These are phyloP conservation scores for Eubucco bourcierii DNA, from an alignment of 2,113 vertebrate genomes.

Conservation along the genomic window DNA sequence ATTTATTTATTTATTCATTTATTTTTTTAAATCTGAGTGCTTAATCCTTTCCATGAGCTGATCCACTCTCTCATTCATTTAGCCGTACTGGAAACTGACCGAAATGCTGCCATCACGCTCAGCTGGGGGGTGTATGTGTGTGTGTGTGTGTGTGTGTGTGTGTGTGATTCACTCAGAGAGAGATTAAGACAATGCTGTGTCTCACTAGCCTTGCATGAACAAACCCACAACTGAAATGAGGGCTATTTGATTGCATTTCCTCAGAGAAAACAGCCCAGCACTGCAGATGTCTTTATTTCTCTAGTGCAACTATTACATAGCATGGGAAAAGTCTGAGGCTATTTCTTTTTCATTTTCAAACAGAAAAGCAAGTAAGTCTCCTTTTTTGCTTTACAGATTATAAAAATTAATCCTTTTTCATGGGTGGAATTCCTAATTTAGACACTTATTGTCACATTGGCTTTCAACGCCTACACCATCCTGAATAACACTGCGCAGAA, in stretches of 20 bases:
- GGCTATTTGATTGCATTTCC: slow-evolving; percentile 42
- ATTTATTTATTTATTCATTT: neutral
- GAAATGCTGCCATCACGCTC: neutral
- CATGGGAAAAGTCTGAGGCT: slow-evolving; percentile 39
- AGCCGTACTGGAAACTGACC: slow-evolving; percentile 30
- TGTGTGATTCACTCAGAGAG: neutral
- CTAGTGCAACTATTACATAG: slow-evolving; percentile 21
- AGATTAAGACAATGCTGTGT: neutral
- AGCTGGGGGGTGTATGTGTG: neutral
- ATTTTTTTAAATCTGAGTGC: slow-evolving; percentile 12
- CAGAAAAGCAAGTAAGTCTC: slow-evolving; percentile 40
- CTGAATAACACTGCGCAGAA: slow-evolving; percentile 92
- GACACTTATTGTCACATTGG: slow-evolving; percentile 80
- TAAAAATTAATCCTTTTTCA: slow-evolving; percentile 76
- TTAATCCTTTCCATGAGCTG: slow-evolving; percentile 1
- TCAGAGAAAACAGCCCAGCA: slow-evolving; percentile 48
- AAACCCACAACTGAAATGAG: slow-evolving; percentile 41
- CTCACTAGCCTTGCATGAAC: neutral
- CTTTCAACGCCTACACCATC: slow-evolving; percentile 87
- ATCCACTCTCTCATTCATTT: neutral
- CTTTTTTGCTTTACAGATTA: slow-evolving; percentile 54
- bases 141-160: neutral
- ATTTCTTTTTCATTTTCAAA: slow-evolving; percentile 36
- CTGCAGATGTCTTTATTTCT: slow-evolving; percentile 69
- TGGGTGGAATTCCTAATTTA: slow-evolving; percentile 80